These are phyloP conservation scores for Erethizon dorsatum DNA, from an alignment of 2,797 vertebrate species.

Conservation along the genomic window DNA sequence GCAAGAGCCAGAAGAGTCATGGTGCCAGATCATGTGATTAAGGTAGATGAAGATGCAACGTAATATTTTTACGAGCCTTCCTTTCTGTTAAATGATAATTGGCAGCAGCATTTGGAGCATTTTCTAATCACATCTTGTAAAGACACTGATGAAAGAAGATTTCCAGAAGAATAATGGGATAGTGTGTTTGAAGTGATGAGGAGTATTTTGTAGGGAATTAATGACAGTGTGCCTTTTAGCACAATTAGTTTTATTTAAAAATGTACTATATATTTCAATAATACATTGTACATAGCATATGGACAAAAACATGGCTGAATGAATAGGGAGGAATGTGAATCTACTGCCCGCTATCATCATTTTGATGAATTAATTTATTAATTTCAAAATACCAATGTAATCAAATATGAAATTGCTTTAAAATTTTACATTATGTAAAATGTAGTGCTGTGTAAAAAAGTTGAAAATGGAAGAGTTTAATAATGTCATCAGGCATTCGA, in stretches of 20 bases:
- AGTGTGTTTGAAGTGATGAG: not conserved
- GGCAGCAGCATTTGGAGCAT: not conserved
- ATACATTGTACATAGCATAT: not conserved
- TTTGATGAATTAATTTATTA: not conserved
- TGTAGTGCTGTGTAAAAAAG: not conserved
- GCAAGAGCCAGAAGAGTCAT: not conserved
- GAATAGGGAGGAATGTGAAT: not conserved
- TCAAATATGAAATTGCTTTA: slow-evolving; percentile 36
- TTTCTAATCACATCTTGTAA: not conserved
- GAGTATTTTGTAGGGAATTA: not conserved
- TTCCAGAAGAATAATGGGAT: not conserved
- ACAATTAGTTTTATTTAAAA: not conserved
- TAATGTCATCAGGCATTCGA: slow-evolving; percentile 57
- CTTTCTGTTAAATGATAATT: not conserved
- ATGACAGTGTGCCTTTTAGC: not conserved
- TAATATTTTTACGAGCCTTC: too few relatives aligned
- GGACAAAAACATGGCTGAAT: not conserved
- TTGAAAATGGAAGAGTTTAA: not conserved
- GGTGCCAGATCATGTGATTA: not conserved
- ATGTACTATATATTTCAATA: not conserved
- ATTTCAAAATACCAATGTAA: not conserved
- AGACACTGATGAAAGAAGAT: not conserved
- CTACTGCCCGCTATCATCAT: not conserved
- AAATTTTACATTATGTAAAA: not conserved
- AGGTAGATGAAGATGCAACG: not conserved